Evolutionary conservation across 30 jellyfish, hydroid and myxozoan species (phyloP).

Genomic region (Pseudorhiza aurosa): DNA sequence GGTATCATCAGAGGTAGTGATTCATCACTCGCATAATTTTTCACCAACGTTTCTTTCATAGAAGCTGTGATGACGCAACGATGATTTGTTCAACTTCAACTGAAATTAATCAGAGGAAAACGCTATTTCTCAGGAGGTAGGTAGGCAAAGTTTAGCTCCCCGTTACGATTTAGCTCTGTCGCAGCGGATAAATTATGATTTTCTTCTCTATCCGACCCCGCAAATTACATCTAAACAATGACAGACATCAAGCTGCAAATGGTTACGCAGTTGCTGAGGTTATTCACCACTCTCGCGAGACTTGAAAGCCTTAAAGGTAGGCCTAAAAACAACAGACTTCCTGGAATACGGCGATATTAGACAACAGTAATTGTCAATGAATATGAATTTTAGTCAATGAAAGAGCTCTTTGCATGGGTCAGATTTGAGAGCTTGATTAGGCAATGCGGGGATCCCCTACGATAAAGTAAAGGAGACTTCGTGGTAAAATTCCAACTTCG

Average conservation of each 20-base stretch:
- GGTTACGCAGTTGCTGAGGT: not conserved
- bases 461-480: not conserved
- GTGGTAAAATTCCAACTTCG: not conserved
- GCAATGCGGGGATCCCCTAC: not conserved
- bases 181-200: slow-evolving; percentile 32
- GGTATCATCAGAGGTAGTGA: slow-evolving; percentile 25
- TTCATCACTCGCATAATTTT: not conserved
- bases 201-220: not conserved
- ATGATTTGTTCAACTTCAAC: slow-evolving; percentile 31
- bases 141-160: slow-evolving; percentile 61
- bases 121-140: slow-evolving; percentile 57
- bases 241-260: not conserved
- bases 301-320: not conserved
- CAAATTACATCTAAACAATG: not conserved
- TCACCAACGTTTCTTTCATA: slow-evolving; percentile 10
- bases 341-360: not conserved
- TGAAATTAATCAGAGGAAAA: slow-evolving; percentile 32
- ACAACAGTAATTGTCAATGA: not conserved
- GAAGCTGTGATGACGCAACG: slow-evolving; percentile 65
- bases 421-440: no score
- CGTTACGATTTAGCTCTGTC: slow-evolving; percentile 51
- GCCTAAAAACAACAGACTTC: slow-evolving; percentile 10
- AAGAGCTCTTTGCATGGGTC: not conserved
- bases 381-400: not conserved
- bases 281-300: not conserved